Conservation (phyloP, 2,888 invertebrate genomes). For the Notodromas monacha region DNA sequence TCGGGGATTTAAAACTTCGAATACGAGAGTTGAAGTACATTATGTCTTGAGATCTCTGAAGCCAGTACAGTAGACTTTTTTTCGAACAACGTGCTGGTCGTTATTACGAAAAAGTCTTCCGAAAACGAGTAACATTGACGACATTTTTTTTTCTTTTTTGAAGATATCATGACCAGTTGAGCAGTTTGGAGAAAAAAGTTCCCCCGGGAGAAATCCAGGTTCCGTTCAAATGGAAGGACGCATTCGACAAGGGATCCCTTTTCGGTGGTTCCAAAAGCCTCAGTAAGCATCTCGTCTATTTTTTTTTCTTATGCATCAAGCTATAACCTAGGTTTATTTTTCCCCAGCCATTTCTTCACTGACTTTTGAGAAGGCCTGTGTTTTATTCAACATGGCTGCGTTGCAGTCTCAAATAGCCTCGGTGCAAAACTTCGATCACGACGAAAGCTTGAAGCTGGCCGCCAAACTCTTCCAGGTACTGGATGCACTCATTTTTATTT, state of each 20-base stretch:
- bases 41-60: no score
- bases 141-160: conserved; percentile 11
- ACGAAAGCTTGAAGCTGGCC: conserved; percentile 69
- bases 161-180: conserved; percentile 88
- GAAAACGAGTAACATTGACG: no score
- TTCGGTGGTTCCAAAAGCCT: conserved; percentile 69
- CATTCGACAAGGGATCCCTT: conserved; percentile 76
- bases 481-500: conserved; percentile 5
- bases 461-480: conserved; percentile 59
- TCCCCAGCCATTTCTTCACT: conserved; percentile 47
- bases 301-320: background rate
- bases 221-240: conserved; percentile 98
- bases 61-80: no score
- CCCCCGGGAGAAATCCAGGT: conserved; percentile 76
- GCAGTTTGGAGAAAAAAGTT: conserved; percentile 64
- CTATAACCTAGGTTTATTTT: conserved; percentile 7
- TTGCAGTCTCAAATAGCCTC: conserved; percentile 61
- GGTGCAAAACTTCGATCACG: conserved; percentile 47
- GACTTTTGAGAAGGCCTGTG: conserved; percentile 67
- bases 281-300: conserved; percentile 26
- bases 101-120: no score
- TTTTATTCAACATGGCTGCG: conserved; percentile 82
- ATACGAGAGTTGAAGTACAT: no score
- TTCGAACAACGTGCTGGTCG: no score
- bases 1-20: no score